Conservation (phyloP, 2,113 vertebrate genomes). For the Oxyruncus cristatus region DNA sequence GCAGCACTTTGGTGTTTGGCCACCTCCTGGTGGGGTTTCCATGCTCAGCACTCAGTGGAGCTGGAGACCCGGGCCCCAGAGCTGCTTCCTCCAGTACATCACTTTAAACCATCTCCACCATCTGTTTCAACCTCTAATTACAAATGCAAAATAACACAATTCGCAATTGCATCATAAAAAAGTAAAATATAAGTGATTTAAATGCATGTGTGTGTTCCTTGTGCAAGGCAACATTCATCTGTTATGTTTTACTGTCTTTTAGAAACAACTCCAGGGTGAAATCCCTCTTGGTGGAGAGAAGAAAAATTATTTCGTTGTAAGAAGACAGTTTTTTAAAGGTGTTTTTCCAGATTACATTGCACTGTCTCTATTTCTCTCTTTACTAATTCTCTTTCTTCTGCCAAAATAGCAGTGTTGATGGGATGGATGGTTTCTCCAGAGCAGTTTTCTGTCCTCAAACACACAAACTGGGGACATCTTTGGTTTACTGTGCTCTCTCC, state of each 20-base stretch:
- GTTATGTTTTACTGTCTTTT: slow-evolving; percentile 43
- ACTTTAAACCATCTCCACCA: slow-evolving; percentile 51
- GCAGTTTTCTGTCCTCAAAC: background rate
- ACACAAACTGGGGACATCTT: background rate
- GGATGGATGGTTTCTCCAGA: background rate
- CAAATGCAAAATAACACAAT: slow-evolving; percentile 72
- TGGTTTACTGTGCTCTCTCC: background rate
- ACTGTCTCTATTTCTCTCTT: background rate
- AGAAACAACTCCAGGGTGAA: slow-evolving; percentile 49
- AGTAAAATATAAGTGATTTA: slow-evolving; percentile 71
- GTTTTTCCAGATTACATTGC: background rate
- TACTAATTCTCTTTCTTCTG: background rate
- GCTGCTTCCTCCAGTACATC: background rate
- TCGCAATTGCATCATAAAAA: slow-evolving; percentile 70
- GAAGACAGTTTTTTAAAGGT: background rate
- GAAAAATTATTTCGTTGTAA: background rate
- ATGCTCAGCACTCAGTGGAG: background rate
- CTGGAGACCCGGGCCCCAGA: background rate
- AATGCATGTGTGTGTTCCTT: slow-evolving; percentile 62
- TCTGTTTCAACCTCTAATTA: slow-evolving; percentile 72
- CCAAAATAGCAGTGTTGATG: background rate
- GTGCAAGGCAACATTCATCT: slow-evolving; percentile 61
- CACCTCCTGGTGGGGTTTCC: background rate
- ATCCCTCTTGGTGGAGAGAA: background rate
- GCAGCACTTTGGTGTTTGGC: background rate